Percentiles rank a stretch among this genome's conserved stretches.
These are phyloP conservation scores for Neria commutata DNA, from an alignment of 2,888 invertebrate genomes.

Conservation along the genomic window DNA sequence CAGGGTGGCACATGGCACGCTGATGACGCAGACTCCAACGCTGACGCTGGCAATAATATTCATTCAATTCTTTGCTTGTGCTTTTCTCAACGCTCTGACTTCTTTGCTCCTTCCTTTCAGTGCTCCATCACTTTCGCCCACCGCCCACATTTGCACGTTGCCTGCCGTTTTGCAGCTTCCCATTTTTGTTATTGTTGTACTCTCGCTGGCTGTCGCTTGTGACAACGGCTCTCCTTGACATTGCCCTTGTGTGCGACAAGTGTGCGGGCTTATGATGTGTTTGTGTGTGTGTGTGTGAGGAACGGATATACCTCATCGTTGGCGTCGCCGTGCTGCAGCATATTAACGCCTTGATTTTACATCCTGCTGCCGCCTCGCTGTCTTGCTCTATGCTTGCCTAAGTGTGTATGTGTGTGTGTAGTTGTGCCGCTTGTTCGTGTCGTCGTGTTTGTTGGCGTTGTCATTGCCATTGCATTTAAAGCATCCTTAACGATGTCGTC, in stretches of 20 bases:
- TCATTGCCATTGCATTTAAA: conserved; percentile 34
- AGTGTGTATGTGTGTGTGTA: conserved; percentile 12
- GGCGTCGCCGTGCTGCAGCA: too few relatives aligned
- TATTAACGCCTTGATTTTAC: neutral
- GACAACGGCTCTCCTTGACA: conserved; percentile 15
- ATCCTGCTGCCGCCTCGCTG: conserved; percentile 2
- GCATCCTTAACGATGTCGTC: conserved; percentile 50
- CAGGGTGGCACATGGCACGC: too few relatives aligned
- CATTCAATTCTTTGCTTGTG: too few relatives aligned
- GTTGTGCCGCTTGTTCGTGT: conserved; percentile 20
- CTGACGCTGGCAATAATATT: too few relatives aligned
- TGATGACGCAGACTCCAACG: too few relatives aligned
- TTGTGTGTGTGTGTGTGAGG: neutral
- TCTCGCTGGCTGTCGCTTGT: neutral
- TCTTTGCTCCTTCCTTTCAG: too few relatives aligned
- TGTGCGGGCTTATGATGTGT: neutral
- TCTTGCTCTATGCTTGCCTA: conserved; percentile 1
- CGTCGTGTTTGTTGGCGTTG: neutral
- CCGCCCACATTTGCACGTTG: too few relatives aligned
- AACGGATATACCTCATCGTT: neutral
- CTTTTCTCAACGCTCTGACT: too few relatives aligned
- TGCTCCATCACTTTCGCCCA: too few relatives aligned
- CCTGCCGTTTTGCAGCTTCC: too few relatives aligned
- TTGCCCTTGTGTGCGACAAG: conserved; percentile 7
- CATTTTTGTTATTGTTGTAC: neutral